Evolutionary conservation across 2,888 invertebrate genomes (phyloP).

Genomic region (Protophormia terraenovae): DNA sequence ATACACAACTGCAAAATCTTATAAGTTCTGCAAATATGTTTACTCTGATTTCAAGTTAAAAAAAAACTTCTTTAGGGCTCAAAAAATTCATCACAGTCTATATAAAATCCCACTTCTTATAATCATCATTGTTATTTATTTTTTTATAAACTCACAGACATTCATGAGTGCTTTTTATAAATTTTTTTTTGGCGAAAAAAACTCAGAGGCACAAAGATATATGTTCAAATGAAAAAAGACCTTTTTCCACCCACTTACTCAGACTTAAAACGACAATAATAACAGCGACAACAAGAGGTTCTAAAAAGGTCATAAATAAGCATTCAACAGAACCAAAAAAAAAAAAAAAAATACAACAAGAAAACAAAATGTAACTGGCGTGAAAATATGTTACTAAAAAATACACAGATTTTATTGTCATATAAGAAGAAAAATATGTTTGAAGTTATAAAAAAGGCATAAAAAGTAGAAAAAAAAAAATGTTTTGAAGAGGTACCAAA

Average conservation of each 20-base stretch:
- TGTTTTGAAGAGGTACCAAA: constrained; percentile 5
- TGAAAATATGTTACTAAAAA: constrained; percentile 59
- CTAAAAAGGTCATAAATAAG: constrained; percentile 56
- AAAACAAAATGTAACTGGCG: constrained; percentile 32
- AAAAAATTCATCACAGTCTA: background rate
- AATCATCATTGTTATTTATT: background rate
- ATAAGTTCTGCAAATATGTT: too few relatives aligned
- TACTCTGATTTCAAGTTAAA: background rate
- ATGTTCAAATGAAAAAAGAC: constrained; percentile 5
- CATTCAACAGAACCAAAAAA: constrained; percentile 43
- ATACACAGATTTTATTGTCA: constrained; percentile 50
- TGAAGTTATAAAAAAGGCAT: background rate
- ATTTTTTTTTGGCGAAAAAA: background rate
- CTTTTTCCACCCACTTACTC: constrained; percentile 16
- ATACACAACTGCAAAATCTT: too few relatives aligned
- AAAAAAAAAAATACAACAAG: too few relatives aligned
- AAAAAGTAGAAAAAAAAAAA: constrained; percentile 2
- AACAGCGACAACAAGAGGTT: background rate
- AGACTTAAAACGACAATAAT: background rate
- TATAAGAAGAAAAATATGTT: constrained; percentile 47
- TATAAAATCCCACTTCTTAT: background rate
- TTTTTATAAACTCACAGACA: constrained; percentile 32
- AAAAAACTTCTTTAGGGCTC: background rate
- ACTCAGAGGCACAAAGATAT: background rate
- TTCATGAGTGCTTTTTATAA: background rate